phyloP scores from a whole-genome alignment of 2,113 vertebrate genomes.

The Serinus canaria region DNA sequence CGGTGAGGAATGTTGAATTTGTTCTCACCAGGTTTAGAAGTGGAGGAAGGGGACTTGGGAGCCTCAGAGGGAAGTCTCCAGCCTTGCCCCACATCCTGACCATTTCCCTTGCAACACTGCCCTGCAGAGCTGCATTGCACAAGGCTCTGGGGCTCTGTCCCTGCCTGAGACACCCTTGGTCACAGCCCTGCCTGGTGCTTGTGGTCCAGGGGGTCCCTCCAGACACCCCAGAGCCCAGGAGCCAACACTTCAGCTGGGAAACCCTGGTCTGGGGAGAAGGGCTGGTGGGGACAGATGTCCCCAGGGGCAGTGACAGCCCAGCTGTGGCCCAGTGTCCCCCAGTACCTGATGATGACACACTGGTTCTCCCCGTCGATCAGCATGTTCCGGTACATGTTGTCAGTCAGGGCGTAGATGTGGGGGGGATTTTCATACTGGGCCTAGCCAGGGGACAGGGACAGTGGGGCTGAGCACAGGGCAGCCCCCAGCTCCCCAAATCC shows the following conservation, averaged over 20 bases:
- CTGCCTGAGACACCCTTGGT: neutral
- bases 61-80: neutral
- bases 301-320: fast-evolving
- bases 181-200: neutral
- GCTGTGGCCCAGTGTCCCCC: neutral
- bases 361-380: slow-evolving; percentile 95
- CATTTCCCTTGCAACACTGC: neutral
- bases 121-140: neutral
- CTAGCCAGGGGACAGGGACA: slow-evolving; percentile 48
- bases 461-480: neutral
- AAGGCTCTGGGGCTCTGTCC: neutral
- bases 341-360: slow-evolving; percentile 91
- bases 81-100: slow-evolving; percentile 45
- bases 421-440: slow-evolving; percentile 98
- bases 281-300: neutral
- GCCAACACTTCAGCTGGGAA: neutral
- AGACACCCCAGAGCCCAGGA: neutral
- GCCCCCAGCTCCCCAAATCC: neutral
- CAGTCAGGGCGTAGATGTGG: slow-evolving; percentile 92
- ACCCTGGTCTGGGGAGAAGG: neutral
- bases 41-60: neutral
- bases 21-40: neutral
- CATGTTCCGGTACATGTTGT: slow-evolving; percentile 99
- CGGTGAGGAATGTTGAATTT: neutral
- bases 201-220: neutral